These are phyloP conservation scores for Meliscaeva auricollis DNA, from an alignment of 2,888 invertebrate genomes.

Conservation along the genomic window DNA sequence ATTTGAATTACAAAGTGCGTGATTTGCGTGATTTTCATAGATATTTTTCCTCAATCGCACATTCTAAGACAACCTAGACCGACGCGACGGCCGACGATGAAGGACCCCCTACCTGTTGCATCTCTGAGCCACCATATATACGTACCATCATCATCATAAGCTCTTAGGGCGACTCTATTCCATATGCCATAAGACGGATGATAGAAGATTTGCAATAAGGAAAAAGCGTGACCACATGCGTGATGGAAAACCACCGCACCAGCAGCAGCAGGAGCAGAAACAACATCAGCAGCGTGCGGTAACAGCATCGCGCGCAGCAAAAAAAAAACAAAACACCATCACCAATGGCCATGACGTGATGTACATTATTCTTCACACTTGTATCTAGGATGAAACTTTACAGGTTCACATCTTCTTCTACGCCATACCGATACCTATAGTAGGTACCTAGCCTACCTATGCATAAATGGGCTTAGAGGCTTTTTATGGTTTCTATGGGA, in stretches of 20 bases:
- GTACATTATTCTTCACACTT: slow-evolving; percentile 74
- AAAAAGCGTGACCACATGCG: slow-evolving; percentile 75
- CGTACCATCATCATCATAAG: slow-evolving; percentile 6
- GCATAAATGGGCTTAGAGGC: slow-evolving; percentile 37
- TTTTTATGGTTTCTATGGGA: slow-evolving; percentile 47
- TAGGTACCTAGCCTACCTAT: neutral
- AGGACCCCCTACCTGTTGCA: slow-evolving; percentile 60
- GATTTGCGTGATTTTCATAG: slow-evolving; percentile 73
- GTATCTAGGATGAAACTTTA: slow-evolving; percentile 37
- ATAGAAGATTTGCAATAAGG: slow-evolving; percentile 63
- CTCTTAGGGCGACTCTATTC: slow-evolving; percentile 47
- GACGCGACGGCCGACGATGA: neutral
- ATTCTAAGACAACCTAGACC: slow-evolving; percentile 41
- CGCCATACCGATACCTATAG: neutral
- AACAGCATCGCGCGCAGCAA: slow-evolving; percentile 42
- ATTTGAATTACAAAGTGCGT: slow-evolving; percentile 76
- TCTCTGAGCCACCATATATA: neutral
- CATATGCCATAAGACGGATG: slow-evolving; percentile 54
- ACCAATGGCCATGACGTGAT: slow-evolving; percentile 67
- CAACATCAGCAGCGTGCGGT: slow-evolving; percentile 36
- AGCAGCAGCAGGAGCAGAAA: slow-evolving; percentile 31
- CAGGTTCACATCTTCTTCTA: slow-evolving; percentile 63
- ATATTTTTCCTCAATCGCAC: slow-evolving; percentile 71
- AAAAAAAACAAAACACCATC: neutral
- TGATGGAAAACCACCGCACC: slow-evolving; percentile 56